Base-by-base conservation (phyloP, 2,888 invertebrate genomes). In the Nipponacmea schrenckii region DNA sequence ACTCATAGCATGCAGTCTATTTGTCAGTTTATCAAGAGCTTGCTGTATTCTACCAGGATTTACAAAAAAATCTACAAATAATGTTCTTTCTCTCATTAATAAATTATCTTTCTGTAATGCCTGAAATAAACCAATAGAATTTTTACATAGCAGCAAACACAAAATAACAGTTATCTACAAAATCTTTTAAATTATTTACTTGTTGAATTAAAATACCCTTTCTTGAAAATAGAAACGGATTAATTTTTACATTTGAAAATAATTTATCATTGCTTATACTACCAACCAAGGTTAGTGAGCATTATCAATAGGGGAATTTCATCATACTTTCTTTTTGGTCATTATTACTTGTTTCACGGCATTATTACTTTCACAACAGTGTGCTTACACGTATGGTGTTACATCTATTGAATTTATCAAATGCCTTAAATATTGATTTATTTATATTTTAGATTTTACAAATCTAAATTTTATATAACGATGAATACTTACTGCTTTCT, bases 61-160 rank as follows among this genome's bases (percentile, higher is more conserved):
- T 12, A 75, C 83, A 74, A 81, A 83, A 76, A 87, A 87, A 68
- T 85, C 80, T 0, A 79, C 79, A 74, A 84, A 85, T 31, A 87
- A 76, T 72, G 83, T 81, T 67, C 85, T 80, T 72, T 87, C 86
- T 65, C 78, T 82, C 5, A 75, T 74, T 39, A 81, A 76, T 10
- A 85, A 67, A 3, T 77, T 74, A 70, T 87, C 86, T 64, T 72
- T 82, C 71, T 84, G 80, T 73, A 87, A 69, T 20, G 71, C 68
- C 86, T 86, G 80, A 26, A 79, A 80, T 64, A 69, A 63, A 69
- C 48, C 39, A 39, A 8, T 68, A 69, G 64, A 14, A 69, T 48
- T 27, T 48, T 26, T 15, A 31, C n/a, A 50, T n/a, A 26, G 12
- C 31, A 65, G 5, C 14, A 14, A 15, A 65, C 17, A 31, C 17